A percentile compares a stretch with the other conserved stretches of the same genome.
Conservation (phyloP, 2,113 vertebrate species). For the Corythoichthys haematopterus region DNA sequence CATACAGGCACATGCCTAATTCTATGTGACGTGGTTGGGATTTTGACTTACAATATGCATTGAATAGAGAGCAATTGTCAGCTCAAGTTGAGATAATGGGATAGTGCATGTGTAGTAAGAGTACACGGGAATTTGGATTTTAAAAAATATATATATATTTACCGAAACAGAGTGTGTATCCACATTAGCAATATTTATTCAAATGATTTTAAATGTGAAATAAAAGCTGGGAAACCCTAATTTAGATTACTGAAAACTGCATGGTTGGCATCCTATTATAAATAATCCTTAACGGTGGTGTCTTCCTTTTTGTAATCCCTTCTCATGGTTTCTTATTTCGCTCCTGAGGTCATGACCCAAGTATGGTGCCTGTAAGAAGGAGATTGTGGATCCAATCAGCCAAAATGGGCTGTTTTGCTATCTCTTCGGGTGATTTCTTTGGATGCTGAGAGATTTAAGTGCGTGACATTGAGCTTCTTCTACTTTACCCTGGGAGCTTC, state of each 20-base stretch:
- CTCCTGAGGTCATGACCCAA: slow-evolving; percentile 3
- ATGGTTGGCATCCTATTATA: too few species aligned
- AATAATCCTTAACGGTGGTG: too few species aligned
- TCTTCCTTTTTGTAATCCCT: too few species aligned
- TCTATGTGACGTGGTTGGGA: background rate
- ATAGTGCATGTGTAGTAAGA: slow-evolving; percentile 1
- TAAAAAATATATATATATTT: too few species aligned
- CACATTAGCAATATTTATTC: too few species aligned
- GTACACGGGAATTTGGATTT: background rate
- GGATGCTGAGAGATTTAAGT: slow-evolving; percentile 3
- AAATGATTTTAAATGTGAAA: too few species aligned
- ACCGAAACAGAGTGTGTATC: too few species aligned
- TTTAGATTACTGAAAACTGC: too few species aligned
- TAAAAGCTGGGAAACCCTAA: too few species aligned
- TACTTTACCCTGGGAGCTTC: background rate
- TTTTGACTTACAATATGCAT: slow-evolving; percentile 13
- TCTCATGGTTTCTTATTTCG: background rate
- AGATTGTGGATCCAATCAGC: slow-evolving; percentile 11
- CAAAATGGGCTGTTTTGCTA: slow-evolving; percentile 13
- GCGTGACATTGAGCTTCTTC: slow-evolving; percentile 13
- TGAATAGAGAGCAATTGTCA: slow-evolving; percentile 3
- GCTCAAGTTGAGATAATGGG: background rate
- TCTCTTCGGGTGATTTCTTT: background rate
- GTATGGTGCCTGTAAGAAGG: slow-evolving; percentile 11
- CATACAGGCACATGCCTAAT: too few species aligned